Evolutionary conservation across 1,140 invertebrate genomes (phyloP).

Genomic region (Mesaphorura yosii): DNA sequence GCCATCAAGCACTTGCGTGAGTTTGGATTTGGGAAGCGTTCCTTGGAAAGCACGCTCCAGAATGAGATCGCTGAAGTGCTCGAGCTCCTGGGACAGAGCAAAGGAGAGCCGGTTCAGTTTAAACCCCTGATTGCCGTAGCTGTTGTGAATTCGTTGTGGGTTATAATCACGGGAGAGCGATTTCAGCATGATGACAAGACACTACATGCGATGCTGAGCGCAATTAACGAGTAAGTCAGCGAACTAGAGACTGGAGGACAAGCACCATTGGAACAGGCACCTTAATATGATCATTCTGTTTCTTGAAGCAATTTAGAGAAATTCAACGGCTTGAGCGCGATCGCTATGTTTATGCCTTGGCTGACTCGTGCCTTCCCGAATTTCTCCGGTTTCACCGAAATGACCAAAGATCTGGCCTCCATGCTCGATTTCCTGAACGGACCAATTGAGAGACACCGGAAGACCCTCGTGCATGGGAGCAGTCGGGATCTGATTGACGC

Average conservation of each 20-base stretch:
- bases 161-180: slow-evolving; percentile 65
- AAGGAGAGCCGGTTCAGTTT: slow-evolving; percentile 2
- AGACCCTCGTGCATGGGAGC: not conserved
- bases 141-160: slow-evolving; percentile 53
- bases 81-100: not conserved
- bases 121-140: not conserved
- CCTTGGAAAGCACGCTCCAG: not conserved
- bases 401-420: not conserved
- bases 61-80: not conserved
- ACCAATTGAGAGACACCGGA: not conserved
- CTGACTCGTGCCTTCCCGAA: not conserved
- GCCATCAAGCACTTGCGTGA: not conserved
- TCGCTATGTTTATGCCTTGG: not conserved
- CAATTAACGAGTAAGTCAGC: slow-evolving; percentile 8
- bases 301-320: not conserved
- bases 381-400: not conserved
- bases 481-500: not conserved
- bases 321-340: not conserved
- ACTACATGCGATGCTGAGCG: slow-evolving; percentile 10
- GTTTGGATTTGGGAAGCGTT: not conserved
- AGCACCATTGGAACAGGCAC: not conserved
- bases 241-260: not conserved
- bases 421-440: not conserved
- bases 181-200: slow-evolving; percentile 36
- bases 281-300: not conserved